Percentiles rank a stretch among this genome's conserved stretches.
phyloP scores from a whole-genome alignment of 2,888 invertebrate genomes.

The Sabatieria punctata region DNA sequence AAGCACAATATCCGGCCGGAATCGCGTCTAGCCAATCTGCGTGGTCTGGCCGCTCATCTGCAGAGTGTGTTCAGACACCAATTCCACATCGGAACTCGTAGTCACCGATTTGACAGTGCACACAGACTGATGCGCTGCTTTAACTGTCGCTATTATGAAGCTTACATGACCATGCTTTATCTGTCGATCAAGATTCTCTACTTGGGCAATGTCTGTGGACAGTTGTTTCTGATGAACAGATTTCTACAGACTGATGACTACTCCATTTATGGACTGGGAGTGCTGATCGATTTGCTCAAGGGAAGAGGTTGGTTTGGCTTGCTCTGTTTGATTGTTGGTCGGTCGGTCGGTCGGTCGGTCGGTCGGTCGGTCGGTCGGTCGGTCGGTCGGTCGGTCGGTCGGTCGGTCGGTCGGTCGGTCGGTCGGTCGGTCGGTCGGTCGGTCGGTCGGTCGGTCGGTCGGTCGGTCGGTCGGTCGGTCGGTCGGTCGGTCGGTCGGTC shows the following conservation, averaged over 20 bases:
- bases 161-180: constrained; percentile 26
- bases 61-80: constrained; percentile 25
- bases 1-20: constrained; percentile 25
- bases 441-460: too few species aligned
- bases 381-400: too few species aligned
- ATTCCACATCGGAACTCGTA: neutral
- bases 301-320: constrained; percentile 19
- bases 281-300: constrained; percentile 22
- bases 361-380: too few species aligned
- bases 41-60: constrained; percentile 21
- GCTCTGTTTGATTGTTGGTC: constrained; percentile 18
- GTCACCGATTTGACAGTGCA: neutral
- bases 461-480: too few species aligned
- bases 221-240: constrained; percentile 26
- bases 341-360: too few species aligned
- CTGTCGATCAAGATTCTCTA: constrained; percentile 23
- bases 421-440: too few species aligned
- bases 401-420: too few species aligned
- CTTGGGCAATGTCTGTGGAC: constrained; percentile 22
- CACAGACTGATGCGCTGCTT: constrained; percentile 20
- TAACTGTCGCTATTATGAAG: constrained; percentile 28
- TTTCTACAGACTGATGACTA: constrained; percentile 27
- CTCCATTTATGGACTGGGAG: constrained; percentile 27
- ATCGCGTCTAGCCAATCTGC: constrained; percentile 13
- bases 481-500: too few species aligned